phyloP scores from a whole-genome alignment of 2,888 invertebrate species.

The Hydraecia micacea region DNA sequence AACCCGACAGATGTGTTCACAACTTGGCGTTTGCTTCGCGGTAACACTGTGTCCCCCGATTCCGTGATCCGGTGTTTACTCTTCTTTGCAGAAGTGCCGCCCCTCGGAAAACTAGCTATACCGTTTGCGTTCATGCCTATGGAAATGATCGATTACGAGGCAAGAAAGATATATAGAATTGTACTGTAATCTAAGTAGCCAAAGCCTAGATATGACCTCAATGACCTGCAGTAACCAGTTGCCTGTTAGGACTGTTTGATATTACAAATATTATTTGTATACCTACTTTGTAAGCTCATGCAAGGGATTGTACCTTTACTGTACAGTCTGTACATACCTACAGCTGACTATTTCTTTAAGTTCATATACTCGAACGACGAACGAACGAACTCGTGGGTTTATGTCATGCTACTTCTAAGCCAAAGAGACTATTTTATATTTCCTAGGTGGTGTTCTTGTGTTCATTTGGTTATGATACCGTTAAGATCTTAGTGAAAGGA shows the following conservation, averaged over 20 bases:
- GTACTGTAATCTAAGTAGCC: background rate
- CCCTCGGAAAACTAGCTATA: constrained; percentile 84
- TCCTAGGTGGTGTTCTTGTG: constrained; percentile 79
- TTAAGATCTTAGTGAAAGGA: constrained; percentile 83
- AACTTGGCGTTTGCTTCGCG: constrained; percentile 85
- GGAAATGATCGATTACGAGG: constrained; percentile 88
- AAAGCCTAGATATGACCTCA: background rate
- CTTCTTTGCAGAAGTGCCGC: constrained; percentile 86
- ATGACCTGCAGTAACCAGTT: background rate
- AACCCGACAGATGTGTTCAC: constrained; percentile 86
- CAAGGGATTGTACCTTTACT: too few species aligned
- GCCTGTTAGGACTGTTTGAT: background rate
- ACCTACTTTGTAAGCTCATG: background rate
- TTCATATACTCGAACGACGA: background rate
- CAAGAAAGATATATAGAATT: constrained; percentile 45
- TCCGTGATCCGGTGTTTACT: constrained; percentile 81
- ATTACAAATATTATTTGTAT: background rate
- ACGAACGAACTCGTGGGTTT: background rate
- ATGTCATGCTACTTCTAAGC: background rate
- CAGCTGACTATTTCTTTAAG: background rate
- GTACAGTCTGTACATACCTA: background rate
- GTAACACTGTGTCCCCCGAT: constrained; percentile 76
- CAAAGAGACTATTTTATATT: constrained; percentile 1
- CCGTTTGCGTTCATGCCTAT: constrained; percentile 87
- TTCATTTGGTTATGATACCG: constrained; percentile 85